Percentiles rank a stretch among this genome's conserved stretches.
phyloP scores from a whole-genome alignment of 2,888 invertebrate genomes.

The Portevinia maculata region DNA sequence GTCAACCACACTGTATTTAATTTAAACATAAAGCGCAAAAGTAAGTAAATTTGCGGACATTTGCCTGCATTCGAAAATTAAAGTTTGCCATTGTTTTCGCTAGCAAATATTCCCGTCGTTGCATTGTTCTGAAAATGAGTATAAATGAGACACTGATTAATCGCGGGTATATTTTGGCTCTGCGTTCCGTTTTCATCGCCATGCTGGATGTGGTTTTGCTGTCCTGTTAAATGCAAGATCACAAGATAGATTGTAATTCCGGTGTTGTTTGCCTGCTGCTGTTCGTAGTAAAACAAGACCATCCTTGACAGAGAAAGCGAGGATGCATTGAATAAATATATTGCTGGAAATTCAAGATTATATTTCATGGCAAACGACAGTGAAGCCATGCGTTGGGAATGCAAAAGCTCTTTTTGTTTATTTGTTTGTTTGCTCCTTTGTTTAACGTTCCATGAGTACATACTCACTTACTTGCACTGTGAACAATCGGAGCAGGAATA shows the following conservation, averaged over 20 bases:
- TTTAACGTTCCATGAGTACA: conserved; percentile 47
- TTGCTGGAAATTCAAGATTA: conserved; percentile 72
- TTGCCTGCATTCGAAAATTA: conserved; percentile 55
- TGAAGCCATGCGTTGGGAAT: conserved; percentile 57
- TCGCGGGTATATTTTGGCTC: conserved; percentile 64
- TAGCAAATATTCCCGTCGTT: conserved; percentile 55
- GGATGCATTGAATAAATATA: conserved; percentile 68
- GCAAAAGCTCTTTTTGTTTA: conserved; percentile 55
- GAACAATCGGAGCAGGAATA: no score
- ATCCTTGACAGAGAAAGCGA: conserved; percentile 56
- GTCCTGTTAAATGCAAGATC: conserved; percentile 62
- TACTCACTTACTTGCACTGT: not conserved
- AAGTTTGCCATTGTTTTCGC: conserved; percentile 65
- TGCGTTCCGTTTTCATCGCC: conserved; percentile 1
- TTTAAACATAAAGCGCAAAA: conserved; percentile 21
- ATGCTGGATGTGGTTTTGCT: conserved; percentile 50
- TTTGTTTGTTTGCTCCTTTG: conserved; percentile 46
- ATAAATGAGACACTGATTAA: conserved; percentile 74
- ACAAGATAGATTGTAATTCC: conserved; percentile 64
- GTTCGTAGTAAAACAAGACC: conserved; percentile 30
- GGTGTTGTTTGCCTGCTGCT: conserved; percentile 50
- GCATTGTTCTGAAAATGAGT: conserved; percentile 71
- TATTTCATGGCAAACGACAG: conserved; percentile 73
- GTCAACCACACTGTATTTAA: conserved; percentile 20
- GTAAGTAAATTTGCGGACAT: conserved; percentile 57